Evolutionary conservation across 2,113 vertebrate species (phyloP).

Genomic region (Castor canadensis): DNA sequence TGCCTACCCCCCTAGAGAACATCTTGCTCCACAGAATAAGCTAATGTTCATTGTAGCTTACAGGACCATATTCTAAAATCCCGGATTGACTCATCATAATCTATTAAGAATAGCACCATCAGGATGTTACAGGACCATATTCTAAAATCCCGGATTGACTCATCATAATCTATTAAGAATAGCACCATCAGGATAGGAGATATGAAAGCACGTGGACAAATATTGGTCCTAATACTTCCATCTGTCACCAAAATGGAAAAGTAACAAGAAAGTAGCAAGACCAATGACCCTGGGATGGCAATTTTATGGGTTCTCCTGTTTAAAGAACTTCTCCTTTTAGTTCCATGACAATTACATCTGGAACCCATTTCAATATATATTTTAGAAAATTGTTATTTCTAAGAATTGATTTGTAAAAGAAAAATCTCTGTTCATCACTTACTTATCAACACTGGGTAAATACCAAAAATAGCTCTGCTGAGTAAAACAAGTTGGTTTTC

Average conservation of each 20-base stretch:
- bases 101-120: background rate
- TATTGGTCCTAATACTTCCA: background rate
- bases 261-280: background rate
- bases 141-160: background rate
- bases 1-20: background rate
- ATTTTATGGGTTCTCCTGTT: background rate
- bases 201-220: background rate
- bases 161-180: background rate
- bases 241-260: slow-evolving; percentile 6
- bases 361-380: background rate
- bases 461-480: background rate
- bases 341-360: background rate
- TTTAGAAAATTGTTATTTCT: background rate
- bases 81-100: background rate
- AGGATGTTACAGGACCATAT: too few species aligned
- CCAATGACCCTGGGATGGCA: background rate
- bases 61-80: background rate
- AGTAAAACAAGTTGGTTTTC: slow-evolving; percentile 24
- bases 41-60: background rate
- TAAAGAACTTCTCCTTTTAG: slow-evolving; percentile 7
- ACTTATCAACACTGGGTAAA: slow-evolving; percentile 9
- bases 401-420: background rate
- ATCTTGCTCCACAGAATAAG: background rate
- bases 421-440: background rate
- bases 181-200: background rate